phyloP scores from a whole-genome alignment of 2,113 vertebrate species.

The Mormyrus iriodes region DNA sequence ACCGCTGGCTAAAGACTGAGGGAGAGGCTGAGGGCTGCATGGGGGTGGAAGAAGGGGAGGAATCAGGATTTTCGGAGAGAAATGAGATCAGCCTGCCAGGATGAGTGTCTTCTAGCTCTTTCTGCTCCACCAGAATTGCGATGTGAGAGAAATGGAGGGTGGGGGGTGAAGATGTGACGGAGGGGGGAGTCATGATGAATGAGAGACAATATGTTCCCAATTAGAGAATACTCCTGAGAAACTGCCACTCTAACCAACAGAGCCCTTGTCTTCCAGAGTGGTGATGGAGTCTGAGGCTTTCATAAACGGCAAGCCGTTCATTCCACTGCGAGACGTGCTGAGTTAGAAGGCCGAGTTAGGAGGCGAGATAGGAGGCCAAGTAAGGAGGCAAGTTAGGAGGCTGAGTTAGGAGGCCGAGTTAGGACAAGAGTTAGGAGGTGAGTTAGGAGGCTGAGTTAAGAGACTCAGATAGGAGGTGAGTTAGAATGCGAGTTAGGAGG shows the following conservation, averaged over 20 bases:
- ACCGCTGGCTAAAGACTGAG: constrained; percentile 33
- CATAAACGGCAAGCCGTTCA: neutral
- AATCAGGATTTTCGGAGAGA: constrained; percentile 8
- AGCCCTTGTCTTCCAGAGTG: constrained; percentile 12
- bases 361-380: too few species aligned
- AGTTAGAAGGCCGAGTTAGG: neutral
- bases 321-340: neutral
- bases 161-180: neutral
- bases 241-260: neutral
- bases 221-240: constrained; percentile 9
- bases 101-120: neutral
- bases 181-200: neutral
- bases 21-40: constrained; percentile 22
- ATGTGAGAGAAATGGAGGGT: neutral
- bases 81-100: neutral
- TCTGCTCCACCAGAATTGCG: neutral
- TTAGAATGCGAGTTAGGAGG: too few species aligned
- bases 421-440: too few species aligned
- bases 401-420: too few species aligned
- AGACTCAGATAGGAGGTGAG: too few species aligned
- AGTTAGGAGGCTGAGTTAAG: too few species aligned
- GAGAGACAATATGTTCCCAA: constrained; percentile 15
- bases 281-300: constrained; percentile 7
- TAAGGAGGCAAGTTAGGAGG: too few species aligned
- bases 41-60: constrained; percentile 35